Conservation (phyloP, 2,113 vertebrate species). For the Columba livia region DNA sequence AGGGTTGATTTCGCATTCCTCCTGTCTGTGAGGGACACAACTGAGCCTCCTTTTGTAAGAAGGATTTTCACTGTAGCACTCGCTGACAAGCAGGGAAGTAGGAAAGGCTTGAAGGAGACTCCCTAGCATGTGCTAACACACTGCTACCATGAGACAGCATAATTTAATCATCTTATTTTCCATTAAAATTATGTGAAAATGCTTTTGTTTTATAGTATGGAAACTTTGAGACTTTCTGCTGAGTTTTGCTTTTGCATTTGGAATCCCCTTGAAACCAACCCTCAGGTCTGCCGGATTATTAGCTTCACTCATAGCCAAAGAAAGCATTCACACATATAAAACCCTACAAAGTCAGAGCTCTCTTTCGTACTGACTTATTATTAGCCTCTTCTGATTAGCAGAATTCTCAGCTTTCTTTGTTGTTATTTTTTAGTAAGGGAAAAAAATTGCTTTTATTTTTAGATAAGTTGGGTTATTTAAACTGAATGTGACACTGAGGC, state of each 20-base stretch:
- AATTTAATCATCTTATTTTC: not conserved
- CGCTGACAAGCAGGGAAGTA: not conserved
- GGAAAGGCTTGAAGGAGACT: not conserved
- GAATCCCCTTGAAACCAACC: not conserved
- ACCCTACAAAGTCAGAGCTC: not conserved
- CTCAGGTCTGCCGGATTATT: not conserved
- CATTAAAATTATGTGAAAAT: not conserved
- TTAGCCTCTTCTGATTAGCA: not conserved
- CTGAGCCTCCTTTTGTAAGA: not conserved
- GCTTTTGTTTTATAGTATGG: not conserved
- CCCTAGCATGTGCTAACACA: not conserved
- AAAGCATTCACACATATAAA: not conserved
- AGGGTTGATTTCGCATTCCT: not conserved
- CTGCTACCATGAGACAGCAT: not conserved
- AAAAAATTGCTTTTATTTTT: constrained; percentile 12
- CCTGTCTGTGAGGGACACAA: not conserved
- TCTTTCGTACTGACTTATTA: not conserved
- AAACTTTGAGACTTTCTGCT: not conserved
- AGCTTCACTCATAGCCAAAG: not conserved
- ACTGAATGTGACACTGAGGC: constrained; percentile 8
- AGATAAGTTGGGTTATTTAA: not conserved
- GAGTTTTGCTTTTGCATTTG: not conserved
- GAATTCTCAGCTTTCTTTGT: not conserved
- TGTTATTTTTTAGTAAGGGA: not conserved
- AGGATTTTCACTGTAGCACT: not conserved